phyloP scores from a whole-genome alignment of 2,888 invertebrate genomes.

The Microctonus aethiopoides region DNA sequence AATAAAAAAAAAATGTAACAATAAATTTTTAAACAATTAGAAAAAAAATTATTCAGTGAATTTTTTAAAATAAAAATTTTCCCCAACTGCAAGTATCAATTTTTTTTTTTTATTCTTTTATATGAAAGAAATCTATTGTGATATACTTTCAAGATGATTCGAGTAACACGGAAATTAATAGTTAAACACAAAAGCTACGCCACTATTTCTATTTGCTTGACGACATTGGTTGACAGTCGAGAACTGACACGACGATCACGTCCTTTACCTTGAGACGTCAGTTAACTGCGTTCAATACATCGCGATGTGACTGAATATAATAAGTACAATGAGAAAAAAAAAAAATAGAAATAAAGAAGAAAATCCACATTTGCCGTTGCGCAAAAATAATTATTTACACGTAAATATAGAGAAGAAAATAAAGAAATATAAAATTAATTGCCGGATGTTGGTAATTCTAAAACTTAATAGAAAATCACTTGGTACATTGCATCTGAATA shows the following conservation, averaged over 20 bases:
- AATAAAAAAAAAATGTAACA: neutral
- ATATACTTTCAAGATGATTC: constrained; percentile 27
- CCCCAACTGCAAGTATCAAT: too few relatives aligned
- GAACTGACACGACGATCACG: neutral
- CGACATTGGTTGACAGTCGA: constrained; percentile 26
- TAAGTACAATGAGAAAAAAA: neutral
- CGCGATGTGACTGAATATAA: neutral
- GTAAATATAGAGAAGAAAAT: neutral
- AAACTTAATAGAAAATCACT: neutral
- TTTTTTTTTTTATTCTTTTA: neutral
- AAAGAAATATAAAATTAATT: neutral
- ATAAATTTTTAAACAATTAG: neutral
- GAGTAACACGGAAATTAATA: constrained; percentile 30
- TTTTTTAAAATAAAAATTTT: neutral
- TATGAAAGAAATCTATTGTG: constrained; percentile 22
- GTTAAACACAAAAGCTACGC: constrained; percentile 32
- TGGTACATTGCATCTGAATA: neutral
- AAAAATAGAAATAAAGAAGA: neutral
- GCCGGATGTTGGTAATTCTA: neutral
- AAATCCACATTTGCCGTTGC: too few relatives aligned
- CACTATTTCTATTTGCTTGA: constrained; percentile 10
- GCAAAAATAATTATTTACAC: too few relatives aligned
- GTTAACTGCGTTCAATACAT: constrained; percentile 4
- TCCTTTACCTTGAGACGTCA: constrained; percentile 28
- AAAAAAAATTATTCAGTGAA: neutral